Percentiles rank a stretch among this genome's conserved stretches.
Evolutionary conservation across 2,888 invertebrate genomes (phyloP).

Genomic region (Drosophila ochracea): DNA sequence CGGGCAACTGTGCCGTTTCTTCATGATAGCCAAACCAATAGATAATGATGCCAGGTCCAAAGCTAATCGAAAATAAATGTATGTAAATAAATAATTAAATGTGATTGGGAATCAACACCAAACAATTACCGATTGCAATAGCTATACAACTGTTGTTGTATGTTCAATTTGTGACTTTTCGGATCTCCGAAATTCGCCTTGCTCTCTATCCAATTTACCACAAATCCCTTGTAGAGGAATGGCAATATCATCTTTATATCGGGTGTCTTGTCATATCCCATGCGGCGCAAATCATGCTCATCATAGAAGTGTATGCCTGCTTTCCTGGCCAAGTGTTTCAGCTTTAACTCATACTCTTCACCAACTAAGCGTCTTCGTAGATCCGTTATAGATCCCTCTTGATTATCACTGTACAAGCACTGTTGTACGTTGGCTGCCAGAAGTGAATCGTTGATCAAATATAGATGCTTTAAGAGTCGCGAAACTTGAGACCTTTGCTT

Average conservation of each 20-base stretch:
- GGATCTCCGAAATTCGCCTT: constrained; percentile 97
- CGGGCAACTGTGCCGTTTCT: constrained; percentile 86
- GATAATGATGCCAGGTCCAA: constrained; percentile 96
- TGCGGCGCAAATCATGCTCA: constrained; percentile 91
- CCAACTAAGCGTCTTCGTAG: constrained; percentile 92
- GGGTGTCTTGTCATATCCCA: constrained; percentile 97
- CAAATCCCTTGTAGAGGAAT: constrained; percentile 92
- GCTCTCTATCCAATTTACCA: constrained; percentile 98
- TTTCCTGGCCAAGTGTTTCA: constrained; percentile 84
- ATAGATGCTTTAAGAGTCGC: constrained; percentile 81
- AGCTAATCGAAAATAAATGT: constrained; percentile 85
- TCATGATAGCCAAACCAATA: constrained; percentile 97
- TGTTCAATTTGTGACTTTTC: constrained; percentile 91
- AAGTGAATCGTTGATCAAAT: constrained; percentile 78
- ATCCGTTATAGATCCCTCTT: constrained; percentile 93
- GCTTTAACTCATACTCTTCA: constrained; percentile 92
- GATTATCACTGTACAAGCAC: constrained; percentile 92
- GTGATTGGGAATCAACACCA: not conserved
- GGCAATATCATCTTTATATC: constrained; percentile 96
- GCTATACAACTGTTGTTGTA: constrained; percentile 93
- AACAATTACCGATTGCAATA: constrained; percentile 91
- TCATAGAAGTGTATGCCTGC: constrained; percentile 89
- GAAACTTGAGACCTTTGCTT: constrained; percentile 71
- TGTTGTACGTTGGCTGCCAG: constrained; percentile 85
- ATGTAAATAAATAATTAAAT: not conserved